Evolutionary conservation across 2,113 vertebrate species (phyloP), one percentile per base, ranked within the genome.

Genomic region (Podarcis raffonei): DNA sequence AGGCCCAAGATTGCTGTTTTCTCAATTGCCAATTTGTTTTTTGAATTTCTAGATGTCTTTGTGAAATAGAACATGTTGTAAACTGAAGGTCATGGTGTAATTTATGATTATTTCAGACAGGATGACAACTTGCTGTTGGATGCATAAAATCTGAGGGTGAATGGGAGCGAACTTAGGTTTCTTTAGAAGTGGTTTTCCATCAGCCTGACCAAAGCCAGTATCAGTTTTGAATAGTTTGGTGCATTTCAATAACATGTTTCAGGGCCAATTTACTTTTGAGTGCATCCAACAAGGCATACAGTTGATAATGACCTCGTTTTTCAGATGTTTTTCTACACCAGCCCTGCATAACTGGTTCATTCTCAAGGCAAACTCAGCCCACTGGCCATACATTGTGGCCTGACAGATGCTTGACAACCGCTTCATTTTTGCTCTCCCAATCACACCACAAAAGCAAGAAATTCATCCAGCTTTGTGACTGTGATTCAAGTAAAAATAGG

Each of bases 21-120:
- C 65, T 83, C 85, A 83, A 15, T 69, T 48, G 42, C 72, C 78
- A 78, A 84, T 89, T 89, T 69, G 27, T 65, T 78, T 53, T 83
- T 83, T 83, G 75, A 59, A 72, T 87, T 90, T 89, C 83, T 78
- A 83, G 78, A 90, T 87, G 66, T 82, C 74, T 82, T 82, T 83
- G 80, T 90, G 85, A 87, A 90, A 90, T 90, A 90, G 48, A 87
- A 22, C 69, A 81, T 74, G 78, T 75, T 89, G 59, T 82, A 66
- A 81, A 90, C 59, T 66, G 68, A 89, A 85, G 84, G 85, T 90
- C 84, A 90, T 30, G 39, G 30, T 90, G 5, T 59, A 83, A 59
- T 6, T 82, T 75, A 66, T 59, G 27, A 68, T 89, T 65, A 81
- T 66, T 85, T 66, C 30, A 82, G 68, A 53, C 23, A 68, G 3